Conservation (phyloP, 92 coral and sea anemone genomes). For the Porites divaricata region DNA sequence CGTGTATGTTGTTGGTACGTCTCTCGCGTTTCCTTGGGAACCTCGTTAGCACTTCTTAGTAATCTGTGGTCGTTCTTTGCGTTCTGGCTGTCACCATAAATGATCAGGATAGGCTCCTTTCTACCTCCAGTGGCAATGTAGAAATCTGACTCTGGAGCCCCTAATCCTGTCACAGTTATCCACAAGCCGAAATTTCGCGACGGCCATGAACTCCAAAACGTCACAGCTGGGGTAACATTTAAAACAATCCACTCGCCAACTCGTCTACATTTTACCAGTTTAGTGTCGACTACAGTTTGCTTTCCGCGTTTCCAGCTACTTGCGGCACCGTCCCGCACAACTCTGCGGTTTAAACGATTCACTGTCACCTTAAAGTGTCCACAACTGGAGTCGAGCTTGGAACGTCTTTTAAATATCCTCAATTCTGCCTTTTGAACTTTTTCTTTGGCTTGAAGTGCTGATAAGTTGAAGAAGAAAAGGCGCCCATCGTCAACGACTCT, state of each 20-base stretch:
- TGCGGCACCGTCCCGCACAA: constrained; percentile 46
- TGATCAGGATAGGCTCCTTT: constrained; percentile 90
- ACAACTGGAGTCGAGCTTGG: constrained; percentile 61
- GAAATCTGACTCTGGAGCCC: constrained; percentile 81
- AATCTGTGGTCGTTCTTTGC: constrained; percentile 45
- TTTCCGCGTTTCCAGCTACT: constrained; percentile 73
- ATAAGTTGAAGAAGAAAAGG: constrained; percentile 84
- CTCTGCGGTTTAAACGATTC: constrained; percentile 66
- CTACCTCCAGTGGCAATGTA: constrained; percentile 89
- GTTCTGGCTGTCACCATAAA: constrained; percentile 66
- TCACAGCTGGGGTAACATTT: constrained; percentile 85
- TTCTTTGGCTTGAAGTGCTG: constrained; percentile 70
- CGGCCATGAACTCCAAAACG: constrained; percentile 79
- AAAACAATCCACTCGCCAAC: constrained; percentile 94
- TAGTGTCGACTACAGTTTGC: constrained; percentile 53
- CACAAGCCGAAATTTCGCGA: constrained; percentile 81
- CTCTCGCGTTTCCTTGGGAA: constrained; percentile 32
- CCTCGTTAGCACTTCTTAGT: constrained; percentile 31
- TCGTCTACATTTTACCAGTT: constrained; percentile 74
- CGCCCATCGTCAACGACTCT: constrained; percentile 68
- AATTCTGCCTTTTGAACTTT: constrained; percentile 79
- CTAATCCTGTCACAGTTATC: constrained; percentile 73
- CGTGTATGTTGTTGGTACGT: not conserved
- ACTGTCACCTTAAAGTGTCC: constrained; percentile 78
- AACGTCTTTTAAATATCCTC: constrained; percentile 88